A percentile compares a stretch with the other conserved stretches of the same genome.
Evolutionary conservation across 1,140 invertebrate genomes (phyloP).

Genomic region (Danaus plexippus): DNA sequence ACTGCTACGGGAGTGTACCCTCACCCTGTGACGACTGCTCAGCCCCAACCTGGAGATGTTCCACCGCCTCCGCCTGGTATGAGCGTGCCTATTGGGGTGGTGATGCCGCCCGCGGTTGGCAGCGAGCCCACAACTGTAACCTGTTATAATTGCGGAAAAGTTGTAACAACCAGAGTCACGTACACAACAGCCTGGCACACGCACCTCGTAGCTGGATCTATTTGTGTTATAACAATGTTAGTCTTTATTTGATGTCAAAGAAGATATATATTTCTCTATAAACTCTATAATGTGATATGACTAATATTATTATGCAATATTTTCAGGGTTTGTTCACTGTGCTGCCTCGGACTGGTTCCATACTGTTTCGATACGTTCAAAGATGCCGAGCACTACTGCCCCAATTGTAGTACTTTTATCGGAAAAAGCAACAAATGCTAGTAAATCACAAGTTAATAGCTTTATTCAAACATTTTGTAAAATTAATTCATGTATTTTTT

Average conservation of each 20-base stretch:
- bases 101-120: constrained; percentile 50
- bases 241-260: constrained; percentile 16
- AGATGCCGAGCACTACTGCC: constrained; percentile 64
- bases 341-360: constrained; percentile 58
- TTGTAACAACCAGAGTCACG: constrained; percentile 58
- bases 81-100: constrained; percentile 46
- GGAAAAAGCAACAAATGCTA: constrained; percentile 60
- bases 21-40: constrained; percentile 43
- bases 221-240: constrained; percentile 63
- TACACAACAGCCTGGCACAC: constrained; percentile 65
- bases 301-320: constrained; percentile 11
- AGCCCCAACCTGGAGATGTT: constrained; percentile 34
- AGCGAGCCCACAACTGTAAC: constrained; percentile 56
- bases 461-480: too few species aligned
- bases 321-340: constrained; percentile 59
- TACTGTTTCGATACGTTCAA: constrained; percentile 66
- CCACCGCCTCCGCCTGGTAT: constrained; percentile 33
- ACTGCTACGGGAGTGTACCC: constrained; percentile 55
- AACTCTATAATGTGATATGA: constrained; percentile 1
- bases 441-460: too few species aligned
- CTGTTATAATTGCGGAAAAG: constrained; percentile 59
- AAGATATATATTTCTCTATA: too few species aligned
- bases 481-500: too few species aligned
- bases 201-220: constrained; percentile 57
- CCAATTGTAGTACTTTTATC: constrained; percentile 62